Conservation (phyloP, 2,113 vertebrate species). For the Columba livia region DNA sequence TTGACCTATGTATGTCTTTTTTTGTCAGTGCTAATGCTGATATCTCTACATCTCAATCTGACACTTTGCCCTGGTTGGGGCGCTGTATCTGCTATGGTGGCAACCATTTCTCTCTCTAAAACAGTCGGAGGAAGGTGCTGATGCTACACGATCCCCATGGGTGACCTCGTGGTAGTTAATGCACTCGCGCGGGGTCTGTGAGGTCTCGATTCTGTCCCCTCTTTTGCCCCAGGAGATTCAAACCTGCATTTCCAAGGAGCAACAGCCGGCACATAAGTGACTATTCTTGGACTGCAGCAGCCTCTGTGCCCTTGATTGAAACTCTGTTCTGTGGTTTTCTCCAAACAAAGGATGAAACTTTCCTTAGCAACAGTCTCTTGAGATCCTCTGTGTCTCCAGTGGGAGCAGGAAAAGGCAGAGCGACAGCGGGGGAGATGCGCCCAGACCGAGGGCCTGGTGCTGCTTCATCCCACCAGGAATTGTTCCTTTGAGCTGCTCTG, state of each 20-base stretch:
- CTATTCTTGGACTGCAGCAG: neutral
- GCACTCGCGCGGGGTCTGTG: accelerated
- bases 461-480: neutral
- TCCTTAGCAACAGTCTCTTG: neutral
- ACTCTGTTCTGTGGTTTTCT: neutral
- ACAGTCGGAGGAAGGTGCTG: neutral
- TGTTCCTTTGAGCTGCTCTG: neutral
- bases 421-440: accelerated
- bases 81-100: accelerated
- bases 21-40: neutral
- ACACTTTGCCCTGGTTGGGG: accelerated
- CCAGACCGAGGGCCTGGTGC: accelerated
- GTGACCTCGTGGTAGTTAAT: neutral
- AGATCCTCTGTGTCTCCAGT: accelerated
- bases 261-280: conserved; percentile 16
- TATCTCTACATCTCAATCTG: neutral
- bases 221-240: neutral
- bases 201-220: neutral
- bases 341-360: neutral
- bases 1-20: neutral
- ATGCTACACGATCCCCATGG: accelerated
- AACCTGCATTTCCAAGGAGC: neutral
- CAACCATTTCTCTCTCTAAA: neutral
- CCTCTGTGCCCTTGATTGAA: neutral
- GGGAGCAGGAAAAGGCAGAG: neutral